Evolutionary conservation across 1,140 invertebrate genomes (phyloP).

Genomic region (Marisa cornuarietis): DNA sequence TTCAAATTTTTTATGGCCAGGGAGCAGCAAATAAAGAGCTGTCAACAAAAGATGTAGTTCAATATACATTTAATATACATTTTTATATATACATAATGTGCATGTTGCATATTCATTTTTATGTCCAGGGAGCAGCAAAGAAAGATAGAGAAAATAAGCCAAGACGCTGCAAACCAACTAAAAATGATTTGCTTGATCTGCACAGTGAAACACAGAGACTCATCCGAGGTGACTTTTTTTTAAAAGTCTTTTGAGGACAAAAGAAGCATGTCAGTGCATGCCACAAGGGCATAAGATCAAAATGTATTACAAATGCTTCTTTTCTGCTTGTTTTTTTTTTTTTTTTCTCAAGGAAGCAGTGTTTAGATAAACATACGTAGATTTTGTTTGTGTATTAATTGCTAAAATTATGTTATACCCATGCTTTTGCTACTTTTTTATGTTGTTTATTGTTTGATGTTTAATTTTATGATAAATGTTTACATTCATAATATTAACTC

Average conservation of each 20-base stretch:
- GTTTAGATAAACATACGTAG: background rate
- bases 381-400: background rate
- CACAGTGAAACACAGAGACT: constrained; percentile 58
- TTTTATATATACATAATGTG: background rate
- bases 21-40: too few species aligned
- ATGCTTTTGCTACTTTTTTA: background rate
- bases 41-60: too few species aligned
- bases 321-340: too few species aligned
- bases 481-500: too few species aligned
- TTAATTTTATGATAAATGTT: background rate
- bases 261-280: background rate
- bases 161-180: constrained; percentile 24
- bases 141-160: constrained; percentile 29
- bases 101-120: background rate
- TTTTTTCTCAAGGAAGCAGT: background rate
- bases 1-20: too few species aligned
- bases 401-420: background rate
- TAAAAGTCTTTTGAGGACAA: background rate
- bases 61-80: background rate
- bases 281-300: too few species aligned
- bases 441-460: background rate
- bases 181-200: constrained; percentile 41
- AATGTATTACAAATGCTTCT: too few species aligned
- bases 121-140: constrained; percentile 50
- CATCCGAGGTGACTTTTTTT: constrained; percentile 46